Evolutionary conservation across 2,113 vertebrate species (phyloP).

Genomic region (Chinchilla lanigera): DNA sequence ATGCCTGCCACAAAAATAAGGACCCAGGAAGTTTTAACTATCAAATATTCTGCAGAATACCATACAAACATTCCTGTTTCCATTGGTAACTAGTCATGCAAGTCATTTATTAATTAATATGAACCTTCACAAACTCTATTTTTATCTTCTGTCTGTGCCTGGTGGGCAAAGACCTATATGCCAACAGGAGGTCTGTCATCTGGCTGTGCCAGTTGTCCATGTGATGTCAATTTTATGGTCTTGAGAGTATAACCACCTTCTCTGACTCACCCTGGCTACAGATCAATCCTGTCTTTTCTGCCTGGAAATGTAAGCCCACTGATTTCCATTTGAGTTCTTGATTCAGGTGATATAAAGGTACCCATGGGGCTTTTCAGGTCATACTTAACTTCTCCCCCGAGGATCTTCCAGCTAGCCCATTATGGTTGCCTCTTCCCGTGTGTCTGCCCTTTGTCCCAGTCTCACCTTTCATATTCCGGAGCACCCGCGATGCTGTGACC

Average conservation of each 20-base stretch:
- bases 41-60: neutral
- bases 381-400: neutral
- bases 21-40: conserved; percentile 3
- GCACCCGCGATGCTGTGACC: conserved; percentile 69
- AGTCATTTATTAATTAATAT: conserved; percentile 54
- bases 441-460: conserved; percentile 62
- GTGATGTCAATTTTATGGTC: neutral
- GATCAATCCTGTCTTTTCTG: neutral
- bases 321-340: neutral
- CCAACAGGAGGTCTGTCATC: neutral
- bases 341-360: neutral
- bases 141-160: conserved; percentile 29
- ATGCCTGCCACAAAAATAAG: conserved; percentile 32
- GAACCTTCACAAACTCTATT: conserved; percentile 29
- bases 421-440: conserved; percentile 38
- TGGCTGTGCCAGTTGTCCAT: neutral
- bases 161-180: neutral
- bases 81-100: conserved; percentile 24
- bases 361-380: neutral
- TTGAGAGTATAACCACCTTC: neutral
- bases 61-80: conserved; percentile 44
- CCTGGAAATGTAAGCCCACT: conserved; percentile 19
- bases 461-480: conserved; percentile 67
- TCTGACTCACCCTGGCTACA: neutral
- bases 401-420: neutral